Conservation (phyloP, 2,888 invertebrate species). For the Agonum fuliginosum region DNA sequence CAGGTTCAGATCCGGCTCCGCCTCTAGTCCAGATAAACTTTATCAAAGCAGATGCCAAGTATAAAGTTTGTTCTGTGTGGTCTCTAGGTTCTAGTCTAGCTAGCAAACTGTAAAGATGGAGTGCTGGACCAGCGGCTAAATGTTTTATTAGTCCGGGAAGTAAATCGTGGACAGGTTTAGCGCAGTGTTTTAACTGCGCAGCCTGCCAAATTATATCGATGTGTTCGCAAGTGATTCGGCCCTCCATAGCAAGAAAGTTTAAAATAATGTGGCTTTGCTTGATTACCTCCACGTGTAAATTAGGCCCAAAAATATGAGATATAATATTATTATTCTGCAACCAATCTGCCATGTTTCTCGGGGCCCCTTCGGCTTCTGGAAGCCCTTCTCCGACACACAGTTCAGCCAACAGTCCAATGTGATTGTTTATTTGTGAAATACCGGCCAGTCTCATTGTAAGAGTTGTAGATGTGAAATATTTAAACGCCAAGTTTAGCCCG, state of each 20-base stretch:
- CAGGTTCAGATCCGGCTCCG: slow-evolving; percentile 71
- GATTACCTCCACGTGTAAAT: slow-evolving; percentile 96
- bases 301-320: slow-evolving; percentile 97
- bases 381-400: slow-evolving; percentile 91
- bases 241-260: slow-evolving; percentile 94
- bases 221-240: slow-evolving; percentile 91
- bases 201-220: slow-evolving; percentile 96
- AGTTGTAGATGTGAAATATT: slow-evolving; percentile 96
- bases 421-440: slow-evolving; percentile 95
- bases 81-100: slow-evolving; percentile 92
- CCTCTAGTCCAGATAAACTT: slow-evolving; percentile 94
- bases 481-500: slow-evolving; percentile 94
- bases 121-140: slow-evolving; percentile 89
- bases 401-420: slow-evolving; percentile 93
- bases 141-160: slow-evolving; percentile 93
- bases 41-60: slow-evolving; percentile 90
- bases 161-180: slow-evolving; percentile 93
- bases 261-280: slow-evolving; percentile 96
- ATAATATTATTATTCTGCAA: slow-evolving; percentile 91
- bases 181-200: slow-evolving; percentile 95
- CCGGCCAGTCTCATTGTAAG: slow-evolving; percentile 95
- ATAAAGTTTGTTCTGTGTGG: slow-evolving; percentile 95
- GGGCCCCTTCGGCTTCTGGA: slow-evolving; percentile 89
- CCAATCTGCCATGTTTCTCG: slow-evolving; percentile 91
- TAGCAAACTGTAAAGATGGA: slow-evolving; percentile 91